Base-by-base conservation (phyloP, 2,888 invertebrate species). In the Morpho achilles region DNA sequence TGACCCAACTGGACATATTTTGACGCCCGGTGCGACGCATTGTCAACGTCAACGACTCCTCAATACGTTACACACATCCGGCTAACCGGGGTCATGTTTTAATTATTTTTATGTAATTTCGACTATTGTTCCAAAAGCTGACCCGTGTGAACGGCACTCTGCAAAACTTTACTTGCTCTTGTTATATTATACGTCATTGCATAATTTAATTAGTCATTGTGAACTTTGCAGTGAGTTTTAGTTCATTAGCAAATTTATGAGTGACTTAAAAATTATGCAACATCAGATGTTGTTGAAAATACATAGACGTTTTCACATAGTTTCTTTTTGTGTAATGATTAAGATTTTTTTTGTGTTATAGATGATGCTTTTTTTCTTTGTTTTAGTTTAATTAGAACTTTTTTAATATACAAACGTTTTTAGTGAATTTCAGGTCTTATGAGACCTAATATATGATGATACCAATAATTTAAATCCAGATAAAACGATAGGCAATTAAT, bases 41-140 rank as follows among this genome's bases (percentile, higher is more conserved):
- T 64, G 64, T 67, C 70, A 32, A 74, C 41, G 84, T 84, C 83
- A 85, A 84, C 83, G 82, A 83, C 82, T 77, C 73, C 69, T 74
- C 68, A 64, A 64, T 64, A 65, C 60, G 54, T 64, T 66, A 65
- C 69, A 73, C 74, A 72, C 78, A 82, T 86, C 85, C 84, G 82
- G 73, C 69, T 73, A 72, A 76, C 74, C 75, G 87, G 87, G 87
- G 88, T 83, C 84, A 79, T 65, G 67, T 75, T 84, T 76, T 83
- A 82, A 85, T 84, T 84, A 79, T 81, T 75, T 77, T 88, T 87
- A 88, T 81, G 81, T 87, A 88, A 88, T 82, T 62, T 50, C 75
- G 68, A 67, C 77, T 69, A 80, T 84, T 81, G 80, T 86, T 85
- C 78, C 73, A 73, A 72, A 73, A 77, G 68, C 66, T 50, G 69